Conservation (phyloP, 1,140 invertebrate genomes). For the Penaeus indicus region DNA sequence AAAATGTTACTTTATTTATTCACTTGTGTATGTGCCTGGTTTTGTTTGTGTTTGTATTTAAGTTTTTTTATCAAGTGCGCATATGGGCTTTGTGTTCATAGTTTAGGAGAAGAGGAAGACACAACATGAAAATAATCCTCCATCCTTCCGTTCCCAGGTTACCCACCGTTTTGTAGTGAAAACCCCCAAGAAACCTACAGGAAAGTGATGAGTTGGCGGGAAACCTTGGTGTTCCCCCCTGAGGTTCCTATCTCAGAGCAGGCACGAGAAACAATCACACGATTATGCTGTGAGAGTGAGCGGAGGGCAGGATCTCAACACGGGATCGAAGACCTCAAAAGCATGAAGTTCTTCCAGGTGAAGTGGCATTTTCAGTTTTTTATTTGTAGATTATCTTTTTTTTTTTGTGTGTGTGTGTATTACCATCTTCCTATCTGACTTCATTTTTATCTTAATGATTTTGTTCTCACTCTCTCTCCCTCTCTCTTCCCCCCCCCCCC, state of each 20-base stretch:
- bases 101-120: too few relatives aligned
- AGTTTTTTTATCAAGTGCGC: too few relatives aligned
- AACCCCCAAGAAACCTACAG: slow-evolving; percentile 99
- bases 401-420: background rate
- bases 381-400: background rate
- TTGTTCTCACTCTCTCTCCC: too few relatives aligned
- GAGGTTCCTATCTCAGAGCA: slow-evolving; percentile 98
- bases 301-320: slow-evolving; percentile 79
- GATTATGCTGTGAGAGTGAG: slow-evolving; percentile 93
- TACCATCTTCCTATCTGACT: too few relatives aligned
- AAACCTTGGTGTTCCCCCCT: slow-evolving; percentile 97
- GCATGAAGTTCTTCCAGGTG: slow-evolving; percentile 87
- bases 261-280: slow-evolving; percentile 74
- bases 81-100: too few relatives aligned
- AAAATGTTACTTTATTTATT: too few relatives aligned
- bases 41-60: too few relatives aligned
- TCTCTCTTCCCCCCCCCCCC: too few relatives aligned
- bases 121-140: background rate
- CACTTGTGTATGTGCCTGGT: too few relatives aligned
- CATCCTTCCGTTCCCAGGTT: slow-evolving; percentile 75
- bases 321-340: slow-evolving; percentile 90
- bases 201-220: slow-evolving; percentile 99
- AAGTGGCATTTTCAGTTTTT: background rate
- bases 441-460: too few relatives aligned
- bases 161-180: slow-evolving; percentile 99